phyloP scores from a whole-genome alignment of 1,140 invertebrate species.

The Drosophila ironensis region DNA sequence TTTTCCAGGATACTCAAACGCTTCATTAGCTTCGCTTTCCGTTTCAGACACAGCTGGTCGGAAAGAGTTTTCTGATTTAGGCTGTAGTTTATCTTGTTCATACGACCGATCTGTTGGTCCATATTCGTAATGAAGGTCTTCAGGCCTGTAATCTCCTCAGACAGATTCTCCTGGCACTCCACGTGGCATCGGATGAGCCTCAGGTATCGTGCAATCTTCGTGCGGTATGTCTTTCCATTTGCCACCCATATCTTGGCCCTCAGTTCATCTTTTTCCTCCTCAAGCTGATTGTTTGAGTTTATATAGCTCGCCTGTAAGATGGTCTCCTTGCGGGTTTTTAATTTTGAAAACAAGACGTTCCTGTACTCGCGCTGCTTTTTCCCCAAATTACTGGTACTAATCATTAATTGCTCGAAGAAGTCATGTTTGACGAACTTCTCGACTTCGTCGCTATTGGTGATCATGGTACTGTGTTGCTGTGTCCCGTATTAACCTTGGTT shows the following conservation, averaged over 20 bases:
- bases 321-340: too few species aligned
- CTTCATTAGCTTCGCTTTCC: constrained; percentile 44
- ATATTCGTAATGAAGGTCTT: constrained; percentile 52
- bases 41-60: constrained; percentile 35
- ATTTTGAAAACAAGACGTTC: too few species aligned
- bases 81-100: constrained; percentile 45
- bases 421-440: too few species aligned
- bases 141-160: constrained; percentile 31
- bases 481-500: too few species aligned
- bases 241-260: constrained; percentile 69
- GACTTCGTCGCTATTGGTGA: too few species aligned
- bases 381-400: too few species aligned
- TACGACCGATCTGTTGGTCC: constrained; percentile 48
- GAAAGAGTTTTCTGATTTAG: constrained; percentile 47
- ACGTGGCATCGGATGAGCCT: constrained; percentile 50
- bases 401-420: too few species aligned
- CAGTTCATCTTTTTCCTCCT: constrained; percentile 59
- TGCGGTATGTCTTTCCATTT: constrained; percentile 35
- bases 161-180: constrained; percentile 53
- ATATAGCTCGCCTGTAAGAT: too few species aligned
- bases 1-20: constrained; percentile 65
- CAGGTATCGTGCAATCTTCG: constrained; percentile 24
- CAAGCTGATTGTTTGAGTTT: constrained; percentile 59
- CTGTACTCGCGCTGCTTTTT: too few species aligned
- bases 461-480: too few species aligned